phyloP scores from a whole-genome alignment of 2,888 invertebrate species.

The Mythimna albipuncta region DNA sequence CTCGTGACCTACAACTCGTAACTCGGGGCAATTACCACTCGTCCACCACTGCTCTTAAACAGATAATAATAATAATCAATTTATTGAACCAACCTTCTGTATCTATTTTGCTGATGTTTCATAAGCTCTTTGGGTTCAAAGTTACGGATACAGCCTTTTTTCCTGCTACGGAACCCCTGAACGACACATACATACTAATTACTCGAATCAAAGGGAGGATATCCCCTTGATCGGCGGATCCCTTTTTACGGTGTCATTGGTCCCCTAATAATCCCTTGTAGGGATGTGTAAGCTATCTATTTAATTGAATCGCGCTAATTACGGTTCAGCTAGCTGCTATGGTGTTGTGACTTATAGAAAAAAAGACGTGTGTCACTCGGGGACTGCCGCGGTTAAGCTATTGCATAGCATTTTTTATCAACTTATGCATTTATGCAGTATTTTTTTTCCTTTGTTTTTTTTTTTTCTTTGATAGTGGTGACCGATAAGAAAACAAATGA shows the following conservation, averaged over 20 bases:
- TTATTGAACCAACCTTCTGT: neutral
- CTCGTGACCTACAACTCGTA: too few relatives aligned
- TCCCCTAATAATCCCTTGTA: slow-evolving; percentile 47
- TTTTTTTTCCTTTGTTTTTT: too few relatives aligned
- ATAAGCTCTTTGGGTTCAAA: slow-evolving; percentile 6
- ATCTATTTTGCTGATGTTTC: neutral
- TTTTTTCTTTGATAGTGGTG: too few relatives aligned
- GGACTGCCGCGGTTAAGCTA: too few relatives aligned
- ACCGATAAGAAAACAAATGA: too few relatives aligned
- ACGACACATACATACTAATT: slow-evolving; percentile 52
- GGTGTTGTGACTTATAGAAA: neutral
- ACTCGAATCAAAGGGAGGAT: slow-evolving; percentile 41
- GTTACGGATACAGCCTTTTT: neutral
- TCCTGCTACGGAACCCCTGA: neutral
- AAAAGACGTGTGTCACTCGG: too few relatives aligned
- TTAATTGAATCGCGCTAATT: slow-evolving; percentile 46
- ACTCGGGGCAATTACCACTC: too few relatives aligned
- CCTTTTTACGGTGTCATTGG: slow-evolving; percentile 45
- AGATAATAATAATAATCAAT: too few relatives aligned
- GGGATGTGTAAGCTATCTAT: slow-evolving; percentile 17
- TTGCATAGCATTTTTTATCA: too few relatives aligned
- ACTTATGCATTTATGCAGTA: too few relatives aligned
- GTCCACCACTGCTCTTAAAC: too few relatives aligned
- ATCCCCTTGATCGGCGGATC: slow-evolving; percentile 35
- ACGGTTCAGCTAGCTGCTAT: neutral